Evolutionary conservation across 2,888 invertebrate species (phyloP).

Genomic region (Spisula solida): DNA sequence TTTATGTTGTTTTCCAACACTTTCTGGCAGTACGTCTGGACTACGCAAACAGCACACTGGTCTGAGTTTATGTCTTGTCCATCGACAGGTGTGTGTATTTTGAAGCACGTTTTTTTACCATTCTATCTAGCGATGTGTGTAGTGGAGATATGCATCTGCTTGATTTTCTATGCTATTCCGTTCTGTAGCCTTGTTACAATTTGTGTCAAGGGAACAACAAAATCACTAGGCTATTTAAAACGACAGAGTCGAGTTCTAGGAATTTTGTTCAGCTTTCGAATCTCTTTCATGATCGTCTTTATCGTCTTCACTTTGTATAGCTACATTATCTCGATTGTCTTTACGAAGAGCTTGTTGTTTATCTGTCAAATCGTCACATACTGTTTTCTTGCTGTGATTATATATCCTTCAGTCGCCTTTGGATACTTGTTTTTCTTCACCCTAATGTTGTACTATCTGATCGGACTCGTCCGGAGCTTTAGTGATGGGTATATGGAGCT

Average conservation of each 20-base stretch:
- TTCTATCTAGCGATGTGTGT: slow-evolving; percentile 36
- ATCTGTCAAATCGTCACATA: slow-evolving; percentile 29
- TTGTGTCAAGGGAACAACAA: slow-evolving; percentile 37
- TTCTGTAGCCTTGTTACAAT: slow-evolving; percentile 42
- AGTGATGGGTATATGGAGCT: slow-evolving; percentile 49
- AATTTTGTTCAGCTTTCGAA: background rate
- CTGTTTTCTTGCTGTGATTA: slow-evolving; percentile 43
- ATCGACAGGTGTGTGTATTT: background rate
- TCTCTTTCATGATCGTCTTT: background rate
- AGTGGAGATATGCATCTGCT: slow-evolving; percentile 39
- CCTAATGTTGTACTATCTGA: slow-evolving; percentile 40
- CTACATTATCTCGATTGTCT: slow-evolving; percentile 27
- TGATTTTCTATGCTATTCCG: slow-evolving; percentile 48
- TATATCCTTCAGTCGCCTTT: slow-evolving; percentile 37
- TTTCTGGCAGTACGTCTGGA: slow-evolving; percentile 50
- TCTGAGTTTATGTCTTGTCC: background rate
- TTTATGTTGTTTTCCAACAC: slow-evolving; percentile 52
- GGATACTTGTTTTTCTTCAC: slow-evolving; percentile 52
- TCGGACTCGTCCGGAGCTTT: slow-evolving; percentile 22
- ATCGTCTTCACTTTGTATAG: slow-evolving; percentile 23
- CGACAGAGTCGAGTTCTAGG: background rate
- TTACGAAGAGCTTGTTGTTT: slow-evolving; percentile 37
- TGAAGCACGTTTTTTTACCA: background rate
- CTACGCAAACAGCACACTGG: slow-evolving; percentile 37
- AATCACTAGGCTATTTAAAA: slow-evolving; percentile 26